Conservation (phyloP, 2,888 invertebrate species). For the Phasia obesa region DNA sequence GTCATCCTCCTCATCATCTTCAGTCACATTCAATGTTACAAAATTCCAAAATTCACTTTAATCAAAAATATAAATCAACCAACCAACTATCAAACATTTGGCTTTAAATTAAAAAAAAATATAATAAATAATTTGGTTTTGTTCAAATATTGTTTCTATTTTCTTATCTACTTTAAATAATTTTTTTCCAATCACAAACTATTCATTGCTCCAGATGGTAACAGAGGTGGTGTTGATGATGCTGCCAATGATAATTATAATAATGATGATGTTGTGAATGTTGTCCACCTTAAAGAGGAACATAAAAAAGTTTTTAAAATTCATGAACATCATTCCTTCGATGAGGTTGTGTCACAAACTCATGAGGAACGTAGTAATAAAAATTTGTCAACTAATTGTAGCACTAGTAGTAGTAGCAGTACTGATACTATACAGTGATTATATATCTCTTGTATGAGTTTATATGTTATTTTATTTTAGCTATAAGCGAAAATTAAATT, state of each 20-base stretch:
- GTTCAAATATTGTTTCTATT: slow-evolving; percentile 57
- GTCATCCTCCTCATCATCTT: slow-evolving; percentile 66
- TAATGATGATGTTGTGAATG: slow-evolving; percentile 49
- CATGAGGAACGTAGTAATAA: slow-evolving; percentile 43
- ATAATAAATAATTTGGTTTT: slow-evolving; percentile 40
- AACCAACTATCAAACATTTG: slow-evolving; percentile 53
- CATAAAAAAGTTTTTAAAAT: slow-evolving; percentile 55
- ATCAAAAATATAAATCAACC: slow-evolving; percentile 39
- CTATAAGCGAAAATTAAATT: slow-evolving; percentile 28
- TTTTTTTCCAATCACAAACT: slow-evolving; percentile 26
- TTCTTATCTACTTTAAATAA: slow-evolving; percentile 43
- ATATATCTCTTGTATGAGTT: slow-evolving; percentile 16
- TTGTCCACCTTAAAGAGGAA: slow-evolving; percentile 49
- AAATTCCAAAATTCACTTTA: slow-evolving; percentile 48
- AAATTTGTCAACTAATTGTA: slow-evolving; percentile 29
- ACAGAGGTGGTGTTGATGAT: slow-evolving; percentile 60
- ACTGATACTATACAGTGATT: slow-evolving; percentile 45
- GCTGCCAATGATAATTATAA: slow-evolving; percentile 42
- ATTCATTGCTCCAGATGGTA: slow-evolving; percentile 60
- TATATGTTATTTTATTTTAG: slow-evolving; percentile 31
- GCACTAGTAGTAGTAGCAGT: slow-evolving; percentile 17
- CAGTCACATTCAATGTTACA: slow-evolving; percentile 43
- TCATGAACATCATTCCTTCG: slow-evolving; percentile 71
- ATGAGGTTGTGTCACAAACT: slow-evolving; percentile 69
- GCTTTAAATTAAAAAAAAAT: slow-evolving; percentile 27